Base-by-base conservation (phyloP, 1,140 invertebrate species). In the Sitobion miscanthi region DNA sequence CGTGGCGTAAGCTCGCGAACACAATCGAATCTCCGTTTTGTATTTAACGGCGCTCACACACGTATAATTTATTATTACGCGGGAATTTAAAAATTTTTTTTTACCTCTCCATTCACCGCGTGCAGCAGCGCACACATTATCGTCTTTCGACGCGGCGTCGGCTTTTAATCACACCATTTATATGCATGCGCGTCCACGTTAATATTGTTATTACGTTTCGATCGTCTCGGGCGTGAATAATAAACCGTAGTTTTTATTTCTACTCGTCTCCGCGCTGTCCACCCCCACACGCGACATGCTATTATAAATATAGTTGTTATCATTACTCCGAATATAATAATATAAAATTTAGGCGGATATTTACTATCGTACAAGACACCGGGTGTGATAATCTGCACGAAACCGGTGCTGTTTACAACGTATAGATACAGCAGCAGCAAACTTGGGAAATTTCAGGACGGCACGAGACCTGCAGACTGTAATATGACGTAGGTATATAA, bases 1-100 rank as follows among this genome's bases (percentile, higher is more conserved):
- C 91, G 91, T 92, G 91, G 38, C 42, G 77, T 92, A 85, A 92
- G 82, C 91, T 83, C 77, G 91, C 91, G 47, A 92, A 85, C 90
- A 91, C 91, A 85, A 92, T 85, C 91, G 91, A 85, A 92, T 92
- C 77, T 92, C 47, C 35, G 35, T 91, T 91, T 47, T n/a, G 21
- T 90, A 38, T 90, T 90, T 47, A 52, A n/a, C 87, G 87, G 87
- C n/a, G 30, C n/a, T 77, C 62, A 17, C 62, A n/a, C 62, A 21
- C 5, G n/a, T 54, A 89, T 54, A 54, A 89, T 89, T 89, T 52
- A 52, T 88, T 88, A 88, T 52, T 35, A 89, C 49, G 86, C 30
- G 45, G 47, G 45, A 35, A 89, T 89, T 89, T 77, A 21, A 54
- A 35, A 69, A 35, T 38, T 35, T 21, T 47, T 21, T 87, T 87